Evolutionary conservation across 2,888 invertebrate species (phyloP).

Genomic region (Sinohyriopsis cumingii): DNA sequence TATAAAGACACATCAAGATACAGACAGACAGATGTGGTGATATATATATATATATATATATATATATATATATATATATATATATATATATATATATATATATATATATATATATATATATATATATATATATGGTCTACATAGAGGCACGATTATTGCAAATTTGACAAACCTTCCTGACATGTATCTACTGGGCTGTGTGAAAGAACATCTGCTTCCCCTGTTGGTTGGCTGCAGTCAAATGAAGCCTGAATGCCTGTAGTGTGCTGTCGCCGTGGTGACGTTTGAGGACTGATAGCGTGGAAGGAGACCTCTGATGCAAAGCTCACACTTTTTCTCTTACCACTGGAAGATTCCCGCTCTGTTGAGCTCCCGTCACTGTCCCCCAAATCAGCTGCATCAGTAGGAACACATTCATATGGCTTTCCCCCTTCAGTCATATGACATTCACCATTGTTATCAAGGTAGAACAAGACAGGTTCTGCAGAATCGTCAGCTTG

Average conservation of each 20-base stretch:
- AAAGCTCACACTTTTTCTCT: conserved; percentile 68
- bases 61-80: too few relatives aligned
- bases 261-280: conserved; percentile 35
- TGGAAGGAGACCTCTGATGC: conserved; percentile 70
- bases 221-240: conserved; percentile 1
- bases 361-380: conserved; percentile 33
- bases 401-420: conserved; percentile 31
- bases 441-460: conserved; percentile 40
- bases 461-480: conserved; percentile 46
- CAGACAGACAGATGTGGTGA: too few relatives aligned
- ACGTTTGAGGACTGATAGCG: conserved; percentile 57
- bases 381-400: conserved; percentile 27
- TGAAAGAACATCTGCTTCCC: conserved; percentile 1
- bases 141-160: neutral
- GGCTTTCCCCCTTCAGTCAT: conserved; percentile 35
- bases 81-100: too few relatives aligned
- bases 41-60: too few relatives aligned
- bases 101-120: too few relatives aligned
- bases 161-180: neutral
- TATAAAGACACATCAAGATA: too few relatives aligned
- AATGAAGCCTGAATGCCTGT: conserved; percentile 1
- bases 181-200: conserved; percentile 1
- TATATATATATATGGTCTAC: too few relatives aligned
- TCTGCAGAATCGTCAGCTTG: conserved; percentile 33
- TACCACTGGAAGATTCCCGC: conserved; percentile 37